A percentile compares a stretch with the other conserved stretches of the same genome.
Evolutionary conservation across 2,888 invertebrate genomes (phyloP).

Genomic region (Lapara coniferarum): DNA sequence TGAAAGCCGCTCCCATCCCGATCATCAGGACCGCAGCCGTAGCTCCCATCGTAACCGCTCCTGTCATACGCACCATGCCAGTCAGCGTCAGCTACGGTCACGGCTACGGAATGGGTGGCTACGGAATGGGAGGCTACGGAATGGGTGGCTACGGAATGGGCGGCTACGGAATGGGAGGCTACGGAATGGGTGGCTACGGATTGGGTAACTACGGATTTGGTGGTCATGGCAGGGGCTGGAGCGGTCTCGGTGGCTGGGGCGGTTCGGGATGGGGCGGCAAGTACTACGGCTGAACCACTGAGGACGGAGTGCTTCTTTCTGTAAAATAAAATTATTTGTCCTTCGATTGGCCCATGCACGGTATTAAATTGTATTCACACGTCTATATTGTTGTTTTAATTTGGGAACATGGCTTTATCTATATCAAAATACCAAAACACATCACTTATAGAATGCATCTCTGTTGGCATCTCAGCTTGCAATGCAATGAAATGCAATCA

Average conservation of each 20-base stretch:
- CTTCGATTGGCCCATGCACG: conserved; percentile 42
- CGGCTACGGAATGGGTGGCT: conserved; percentile 36
- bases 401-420: no score
- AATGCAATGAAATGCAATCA: no score
- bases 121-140: conserved; percentile 40
- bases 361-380: conserved; percentile 39
- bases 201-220: conserved; percentile 26
- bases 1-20: conserved; percentile 68
- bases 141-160: conserved; percentile 38
- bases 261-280: conserved; percentile 32
- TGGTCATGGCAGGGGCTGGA: conserved; percentile 33
- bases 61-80: conserved; percentile 49
- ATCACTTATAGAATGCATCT: no score
- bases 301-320: conserved; percentile 40
- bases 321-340: conserved; percentile 31
- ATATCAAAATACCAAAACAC: no score
- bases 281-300: conserved; percentile 6
- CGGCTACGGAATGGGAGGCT: conserved; percentile 39
- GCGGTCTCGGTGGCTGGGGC: conserved; percentile 23
- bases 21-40: conserved; percentile 57
- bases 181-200: conserved; percentile 35
- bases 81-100: conserved; percentile 32
- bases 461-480: no score
- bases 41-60: conserved; percentile 49
- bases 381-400: conserved; percentile 8